phyloP scores from a whole-genome alignment of 2,113 vertebrate genomes.

The Paramormyrops kingsleyae region DNA sequence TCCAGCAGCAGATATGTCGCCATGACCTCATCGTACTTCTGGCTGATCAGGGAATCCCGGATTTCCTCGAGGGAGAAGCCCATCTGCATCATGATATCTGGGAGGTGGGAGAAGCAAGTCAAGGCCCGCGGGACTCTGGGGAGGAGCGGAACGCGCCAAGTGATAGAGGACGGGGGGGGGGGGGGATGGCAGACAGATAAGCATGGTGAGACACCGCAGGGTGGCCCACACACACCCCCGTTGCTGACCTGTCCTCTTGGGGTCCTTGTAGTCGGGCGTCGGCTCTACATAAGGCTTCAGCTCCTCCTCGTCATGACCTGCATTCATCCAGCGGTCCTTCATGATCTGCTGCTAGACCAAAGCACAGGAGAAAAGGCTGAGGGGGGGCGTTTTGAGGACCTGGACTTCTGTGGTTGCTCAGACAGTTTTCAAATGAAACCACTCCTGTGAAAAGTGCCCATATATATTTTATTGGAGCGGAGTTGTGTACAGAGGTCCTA shows the following conservation, averaged over 20 bases:
- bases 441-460: background rate
- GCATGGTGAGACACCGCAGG: background rate
- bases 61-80: constrained; percentile 68
- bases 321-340: constrained; percentile 80
- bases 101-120: background rate
- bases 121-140: background rate
- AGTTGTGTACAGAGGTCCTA: background rate
- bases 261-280: constrained; percentile 72
- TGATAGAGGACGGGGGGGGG: background rate
- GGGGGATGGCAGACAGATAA: background rate
- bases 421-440: background rate
- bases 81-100: constrained; percentile 70
- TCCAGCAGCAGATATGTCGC: constrained; percentile 73
- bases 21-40: constrained; percentile 74
- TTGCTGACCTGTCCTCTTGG: constrained; percentile 68
- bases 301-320: constrained; percentile 71
- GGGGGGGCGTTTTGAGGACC: background rate
- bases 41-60: constrained; percentile 66
- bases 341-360: constrained; percentile 66
- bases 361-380: background rate
- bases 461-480: background rate
- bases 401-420: background rate
- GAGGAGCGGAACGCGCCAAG: background rate
- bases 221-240: constrained; percentile 23
- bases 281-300: constrained; percentile 71